Evolutionary conservation across 2,797 vertebrate species (phyloP), one percentile per base, ranked within the genome.

Genomic region (Pseudopleuronectes americanus): DNA sequence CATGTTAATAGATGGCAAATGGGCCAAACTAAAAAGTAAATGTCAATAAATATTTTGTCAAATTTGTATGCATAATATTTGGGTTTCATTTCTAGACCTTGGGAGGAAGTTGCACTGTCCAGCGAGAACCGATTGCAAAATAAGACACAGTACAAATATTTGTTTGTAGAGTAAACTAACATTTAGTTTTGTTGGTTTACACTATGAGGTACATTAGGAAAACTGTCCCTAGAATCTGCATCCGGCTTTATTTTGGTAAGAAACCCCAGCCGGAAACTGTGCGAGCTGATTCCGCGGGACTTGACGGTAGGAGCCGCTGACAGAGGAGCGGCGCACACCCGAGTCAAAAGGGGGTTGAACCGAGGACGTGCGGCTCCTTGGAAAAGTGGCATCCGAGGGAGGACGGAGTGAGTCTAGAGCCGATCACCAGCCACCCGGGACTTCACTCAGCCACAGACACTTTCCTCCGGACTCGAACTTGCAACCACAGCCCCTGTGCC

Each of bases 291-390:
- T 36, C 4, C 14, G 0, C n/a, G 2, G 8, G 3, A 4, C 52
- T 88, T 89, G 85, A 90, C 74, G 8, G 3, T 55, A 80, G 80
- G 87, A 73, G 77, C 64, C 88, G 84, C 83, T 87, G 87, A 87
- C 76, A 80, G 71, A 83, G 79, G 17, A 72, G 68, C 69, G 73
- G 80, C 81, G 64, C 86, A 77, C 74, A 86, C 78, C 86, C 75
- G 28, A 72, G 77, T 65, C 45, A 60, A 66, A 89, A 83, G 90
- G 93, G 92, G 86, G 86, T 93, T 95, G 95, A 95, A 90, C 92
- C 81, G 85, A 94, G 94, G 95, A 95, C 96, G 94, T 94, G 93
- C 91, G 93, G 93, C 90, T 89, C 95, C 86, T 93, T 94, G 92
- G 94, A 89, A 94, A 93, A 93, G 93, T 94, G 95, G 94, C 94